Base-by-base conservation (phyloP, 2,888 invertebrate species). In the Microplitis deprimator region DNA sequence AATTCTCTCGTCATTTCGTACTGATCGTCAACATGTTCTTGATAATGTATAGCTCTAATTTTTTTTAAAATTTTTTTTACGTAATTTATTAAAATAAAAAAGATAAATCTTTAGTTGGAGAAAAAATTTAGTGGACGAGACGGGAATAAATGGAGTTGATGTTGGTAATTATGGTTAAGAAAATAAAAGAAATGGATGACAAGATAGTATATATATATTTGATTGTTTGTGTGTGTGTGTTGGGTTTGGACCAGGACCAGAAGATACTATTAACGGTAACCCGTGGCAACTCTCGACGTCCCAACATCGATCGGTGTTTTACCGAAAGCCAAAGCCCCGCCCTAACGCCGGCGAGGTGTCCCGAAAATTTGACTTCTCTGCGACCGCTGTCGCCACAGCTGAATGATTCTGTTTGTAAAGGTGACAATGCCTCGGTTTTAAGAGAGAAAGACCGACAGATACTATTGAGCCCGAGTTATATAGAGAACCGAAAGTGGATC, bases 271-370 rank as follows among this genome's bases (percentile, higher is more conserved):
- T 89, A 89, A 89, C 88, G 87, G 89, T 89, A 88, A 87, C 89
- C 89, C 88, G 81, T 89, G 82, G 89, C 89, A 89, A 89, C 89
- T 16, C 17, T 16, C 62, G 62, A 62, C 87, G 86, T 88, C 87
- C 88, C 88, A 87, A 89, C 89, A 89, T 90, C 89, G 89, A 89
- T 90, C 89, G 88, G 87, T 87, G 86, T 87, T 89, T 89, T 88
- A 87, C 89, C 88, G 86, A 89, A 88, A 80, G 77, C 82, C 84
- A 80, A 86, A 85, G 87, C 89, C 88, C 89, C 89, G 87, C 89
- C 89, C 89, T 85, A 82, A 82, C 79, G 77, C 78, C 77, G 78
- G 78, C 82, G 82, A 81, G 81, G 79, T 81, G 80, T 81, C 79
- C 82, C 83, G 82, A 82, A 83, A 84, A 83, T 83, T 82, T 81